phyloP scores from a whole-genome alignment of 1,140 invertebrate genomes.

The Papilio polytes region DNA sequence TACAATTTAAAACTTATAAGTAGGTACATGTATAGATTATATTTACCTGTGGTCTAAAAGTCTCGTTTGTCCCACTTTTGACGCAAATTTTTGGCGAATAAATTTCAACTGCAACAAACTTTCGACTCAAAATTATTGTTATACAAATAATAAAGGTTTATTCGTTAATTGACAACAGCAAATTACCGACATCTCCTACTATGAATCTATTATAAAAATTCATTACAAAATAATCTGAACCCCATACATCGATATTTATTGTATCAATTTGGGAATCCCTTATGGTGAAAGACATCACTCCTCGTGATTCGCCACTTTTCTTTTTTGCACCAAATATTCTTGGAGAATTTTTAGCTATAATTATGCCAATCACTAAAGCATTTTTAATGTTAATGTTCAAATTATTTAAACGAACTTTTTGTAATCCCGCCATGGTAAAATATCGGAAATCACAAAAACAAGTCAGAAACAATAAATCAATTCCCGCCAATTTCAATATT shows the following conservation, averaged over 20 bases:
- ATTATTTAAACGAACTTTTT: conserved; percentile 70
- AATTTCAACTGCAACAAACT: conserved; percentile 85
- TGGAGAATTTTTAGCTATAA: conserved; percentile 77
- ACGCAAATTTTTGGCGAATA: conserved; percentile 85
- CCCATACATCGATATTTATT: conserved; percentile 89
- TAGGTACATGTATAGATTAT: neutral
- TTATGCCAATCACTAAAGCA: conserved; percentile 74
- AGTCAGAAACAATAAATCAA: too few species aligned
- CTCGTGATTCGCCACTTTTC: conserved; percentile 79
- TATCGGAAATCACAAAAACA: neutral
- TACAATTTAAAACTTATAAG: conserved; percentile 6
- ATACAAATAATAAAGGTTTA: conserved; percentile 23
- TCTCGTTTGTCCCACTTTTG: conserved; percentile 84
- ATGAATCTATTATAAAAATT: conserved; percentile 85
- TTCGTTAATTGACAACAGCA: conserved; percentile 26
- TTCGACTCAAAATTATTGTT: neutral
- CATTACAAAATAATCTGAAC: conserved; percentile 84
- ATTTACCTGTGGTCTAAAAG: conserved; percentile 85
- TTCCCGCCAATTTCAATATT: neutral
- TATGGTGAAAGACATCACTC: conserved; percentile 88
- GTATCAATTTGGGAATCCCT: conserved; percentile 87
- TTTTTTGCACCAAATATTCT: conserved; percentile 70
- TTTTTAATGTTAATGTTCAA: conserved; percentile 79
- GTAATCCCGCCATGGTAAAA: conserved; percentile 76
- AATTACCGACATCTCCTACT: conserved; percentile 86